Evolutionary conservation across 2,113 vertebrate species (phyloP).

Genomic region (Vanacampus margaritifer): DNA sequence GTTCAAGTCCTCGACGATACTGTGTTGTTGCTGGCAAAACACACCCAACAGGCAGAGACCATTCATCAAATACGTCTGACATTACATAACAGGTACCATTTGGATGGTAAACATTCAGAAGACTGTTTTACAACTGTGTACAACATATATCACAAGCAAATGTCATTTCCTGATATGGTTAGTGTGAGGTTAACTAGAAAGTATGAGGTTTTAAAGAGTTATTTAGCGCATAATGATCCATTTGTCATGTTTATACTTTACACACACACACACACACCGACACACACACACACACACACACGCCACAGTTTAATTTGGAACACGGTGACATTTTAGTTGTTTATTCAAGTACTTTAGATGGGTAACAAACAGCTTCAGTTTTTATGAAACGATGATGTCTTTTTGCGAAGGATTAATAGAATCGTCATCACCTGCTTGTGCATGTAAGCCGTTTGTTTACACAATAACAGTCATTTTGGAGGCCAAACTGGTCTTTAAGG

Average conservation of each 20-base stretch:
- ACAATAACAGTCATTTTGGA: not conserved
- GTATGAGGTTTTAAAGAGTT: conserved; percentile 1
- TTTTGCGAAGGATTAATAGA: not conserved
- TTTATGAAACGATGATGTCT: not conserved
- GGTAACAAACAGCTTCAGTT: not conserved
- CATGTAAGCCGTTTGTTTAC: not conserved
- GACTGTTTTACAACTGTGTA: not conserved
- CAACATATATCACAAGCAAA: not conserved
- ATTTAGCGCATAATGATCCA: not conserved
- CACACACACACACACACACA: no score
- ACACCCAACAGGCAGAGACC: not conserved
- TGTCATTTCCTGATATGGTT: not conserved
- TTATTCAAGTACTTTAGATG: not conserved
- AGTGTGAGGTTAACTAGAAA: conserved; percentile 5
- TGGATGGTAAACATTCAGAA: not conserved
- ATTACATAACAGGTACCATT: not conserved
- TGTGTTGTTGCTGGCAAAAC: conserved; percentile 3
- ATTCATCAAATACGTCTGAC: not conserved
- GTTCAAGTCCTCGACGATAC: conserved; percentile 14
- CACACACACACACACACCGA: no score
- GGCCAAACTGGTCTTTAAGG: not conserved
- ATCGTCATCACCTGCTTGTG: not conserved
- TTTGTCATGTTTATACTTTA: not conserved
- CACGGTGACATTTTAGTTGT: not conserved
- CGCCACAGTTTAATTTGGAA: not conserved